These are phyloP conservation scores for Chrysogorgia sp. DNA, from an alignment of 92 coral and sea anemone species.

Conservation along the genomic window DNA sequence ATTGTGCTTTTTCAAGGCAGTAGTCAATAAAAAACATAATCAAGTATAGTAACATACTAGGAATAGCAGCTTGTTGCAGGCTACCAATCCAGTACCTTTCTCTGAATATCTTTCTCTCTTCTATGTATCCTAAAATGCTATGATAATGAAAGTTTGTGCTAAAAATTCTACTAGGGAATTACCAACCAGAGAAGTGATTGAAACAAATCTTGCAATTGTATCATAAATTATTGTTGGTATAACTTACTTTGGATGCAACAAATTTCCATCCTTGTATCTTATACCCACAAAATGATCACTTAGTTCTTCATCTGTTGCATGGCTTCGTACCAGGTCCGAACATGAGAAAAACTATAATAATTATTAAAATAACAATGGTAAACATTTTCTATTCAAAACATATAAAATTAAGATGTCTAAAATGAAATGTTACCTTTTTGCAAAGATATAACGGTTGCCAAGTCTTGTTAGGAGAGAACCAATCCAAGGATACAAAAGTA, in stretches of 20 bases:
- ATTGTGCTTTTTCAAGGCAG: no score
- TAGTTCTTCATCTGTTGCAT: slow-evolving; percentile 70
- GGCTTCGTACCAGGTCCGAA: slow-evolving; percentile 90
- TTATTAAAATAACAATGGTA: no score
- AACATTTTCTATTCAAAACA: neutral
- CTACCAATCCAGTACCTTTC: slow-evolving; percentile 90
- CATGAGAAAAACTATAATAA: slow-evolving; percentile 67
- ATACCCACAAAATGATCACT: slow-evolving; percentile 76
- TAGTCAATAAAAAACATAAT: neutral
- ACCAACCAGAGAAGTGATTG: neutral
- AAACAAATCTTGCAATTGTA: no score
- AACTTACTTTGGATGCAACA: slow-evolving; percentile 78
- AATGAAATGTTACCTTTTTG: neutral
- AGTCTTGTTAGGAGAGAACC: neutral
- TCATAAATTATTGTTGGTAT: neutral
- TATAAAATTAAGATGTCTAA: no score
- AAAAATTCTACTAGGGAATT: neutral
- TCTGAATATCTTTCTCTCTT: slow-evolving; percentile 67
- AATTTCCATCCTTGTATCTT: slow-evolving; percentile 85
- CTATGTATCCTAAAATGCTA: slow-evolving; percentile 80
- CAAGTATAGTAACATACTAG: slow-evolving; percentile 69
- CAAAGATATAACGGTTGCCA: neutral
- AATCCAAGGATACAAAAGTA: neutral
- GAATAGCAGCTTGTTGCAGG: slow-evolving; percentile 73
- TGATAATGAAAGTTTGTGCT: no score